Evolutionary conservation across 1,140 invertebrate genomes (phyloP).

Genomic region (Panonychus citri): DNA sequence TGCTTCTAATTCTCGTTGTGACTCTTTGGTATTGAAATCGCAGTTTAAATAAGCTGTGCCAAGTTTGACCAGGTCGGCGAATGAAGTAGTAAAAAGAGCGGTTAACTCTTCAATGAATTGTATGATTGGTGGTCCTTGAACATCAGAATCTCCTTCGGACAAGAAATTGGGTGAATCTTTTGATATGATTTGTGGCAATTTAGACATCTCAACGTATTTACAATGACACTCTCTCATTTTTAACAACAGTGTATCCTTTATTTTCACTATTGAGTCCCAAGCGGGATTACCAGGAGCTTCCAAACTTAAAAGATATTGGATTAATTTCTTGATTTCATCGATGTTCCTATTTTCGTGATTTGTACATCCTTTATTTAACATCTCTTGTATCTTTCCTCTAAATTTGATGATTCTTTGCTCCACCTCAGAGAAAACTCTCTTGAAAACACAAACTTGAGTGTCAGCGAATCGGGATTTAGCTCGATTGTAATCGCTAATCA

Average conservation of each 20-base stretch:
- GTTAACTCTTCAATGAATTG: slow-evolving; percentile 47
- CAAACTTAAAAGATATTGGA: slow-evolving; percentile 33
- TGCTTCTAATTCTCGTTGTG: slow-evolving; percentile 8
- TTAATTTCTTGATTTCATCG: slow-evolving; percentile 12
- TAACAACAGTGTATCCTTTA: slow-evolving; percentile 44
- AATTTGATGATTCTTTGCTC: slow-evolving; percentile 62
- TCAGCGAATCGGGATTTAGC: slow-evolving; percentile 88
- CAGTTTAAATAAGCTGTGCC: slow-evolving; percentile 70
- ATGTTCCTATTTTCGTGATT: slow-evolving; percentile 15
- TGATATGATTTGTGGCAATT: background rate
- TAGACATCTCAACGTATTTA: slow-evolving; percentile 24
- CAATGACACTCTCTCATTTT: slow-evolving; percentile 37
- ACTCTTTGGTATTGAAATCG: slow-evolving; percentile 43
- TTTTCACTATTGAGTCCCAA: slow-evolving; percentile 64
- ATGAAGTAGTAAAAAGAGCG: slow-evolving; percentile 37
- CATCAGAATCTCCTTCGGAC: background rate
- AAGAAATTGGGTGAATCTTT: background rate
- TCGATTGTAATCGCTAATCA: slow-evolving; percentile 90
- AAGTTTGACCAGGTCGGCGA: slow-evolving; percentile 66
- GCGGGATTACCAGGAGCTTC: slow-evolving; percentile 60
- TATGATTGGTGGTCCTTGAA: slow-evolving; percentile 26
- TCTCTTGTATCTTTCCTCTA: slow-evolving; percentile 48
- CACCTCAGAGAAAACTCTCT: slow-evolving; percentile 61
- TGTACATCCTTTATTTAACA: slow-evolving; percentile 29
- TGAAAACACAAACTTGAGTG: slow-evolving; percentile 52